Evolutionary conservation across 2,113 vertebrate genomes (phyloP), one percentile per base, ranked within the genome.

Genomic region (Elgaria multicarinata): DNA sequence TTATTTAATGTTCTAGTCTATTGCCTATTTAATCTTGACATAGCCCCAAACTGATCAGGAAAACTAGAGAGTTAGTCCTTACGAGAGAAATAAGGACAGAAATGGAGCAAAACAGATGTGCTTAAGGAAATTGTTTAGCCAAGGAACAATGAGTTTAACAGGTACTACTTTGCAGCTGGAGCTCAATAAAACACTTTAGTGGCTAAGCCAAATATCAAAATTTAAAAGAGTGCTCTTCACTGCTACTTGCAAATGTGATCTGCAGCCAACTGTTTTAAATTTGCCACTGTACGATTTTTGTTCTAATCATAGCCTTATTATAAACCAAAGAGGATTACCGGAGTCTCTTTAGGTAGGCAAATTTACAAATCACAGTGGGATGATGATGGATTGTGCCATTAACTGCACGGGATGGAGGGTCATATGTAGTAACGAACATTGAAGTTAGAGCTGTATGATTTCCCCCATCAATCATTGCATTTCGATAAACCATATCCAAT

Each of bases 161-260:
- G 91, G 95, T 95, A 95, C 85, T 90, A 82, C 67, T 90, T 86
- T 93, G 89, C 90, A 92, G 80, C 92, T 95, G 90, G 86, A 92
- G 90, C 91, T 92, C 86, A 75, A 62, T 90, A 87, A 94, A 94
- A 77, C 33, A 53, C 12, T 87, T 89, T 46, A 77, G 85, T 72
- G 78, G 13, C 75, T 87, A 62, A 79, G 87, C 92, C 90, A 93
- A 93, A 86, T 91, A 93, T 71, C 94, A 93, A 69, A 76, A 83
- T 93, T 83, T 89, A 93, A 10, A 87, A 90, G 93, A 94, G 75
- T 78, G 71, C 86, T 93, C 33, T 31, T 42, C 55, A 85, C 87
- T 94, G 88, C 89, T 94, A 74, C 90, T 95, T 91, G 39, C 16
- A 88, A 89, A 85, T 62, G 82, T 74, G 90, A 16, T 69, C 92